phyloP scores from a whole-genome alignment of 2,113 vertebrate species.

The Rhabdomys dilectus region DNA sequence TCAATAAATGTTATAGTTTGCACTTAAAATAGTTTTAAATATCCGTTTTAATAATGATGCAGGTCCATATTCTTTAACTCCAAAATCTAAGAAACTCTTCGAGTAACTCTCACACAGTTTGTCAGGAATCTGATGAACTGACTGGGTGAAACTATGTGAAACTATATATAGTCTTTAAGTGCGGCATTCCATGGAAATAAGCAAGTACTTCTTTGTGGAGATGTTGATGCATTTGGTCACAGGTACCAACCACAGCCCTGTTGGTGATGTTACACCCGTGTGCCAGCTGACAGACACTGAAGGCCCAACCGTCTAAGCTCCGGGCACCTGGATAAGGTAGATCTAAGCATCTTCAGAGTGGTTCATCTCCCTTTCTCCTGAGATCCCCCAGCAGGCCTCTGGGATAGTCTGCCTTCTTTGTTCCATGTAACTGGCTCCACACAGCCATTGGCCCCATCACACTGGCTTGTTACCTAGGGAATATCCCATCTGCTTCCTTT shows the following conservation, averaged over 20 bases:
- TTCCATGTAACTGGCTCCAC: too few relatives aligned
- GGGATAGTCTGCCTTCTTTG: fast-evolving
- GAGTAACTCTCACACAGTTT: background rate
- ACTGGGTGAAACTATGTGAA: background rate
- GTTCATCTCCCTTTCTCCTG: background rate
- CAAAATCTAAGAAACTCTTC: background rate
- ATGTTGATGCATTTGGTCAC: background rate
- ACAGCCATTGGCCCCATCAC: fast-evolving
- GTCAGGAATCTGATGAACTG: conserved; percentile 15
- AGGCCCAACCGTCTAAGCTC: background rate
- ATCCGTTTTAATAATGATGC: background rate
- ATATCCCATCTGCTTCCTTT: background rate
- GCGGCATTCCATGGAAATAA: background rate
- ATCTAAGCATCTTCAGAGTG: background rate
- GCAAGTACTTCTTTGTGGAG: background rate
- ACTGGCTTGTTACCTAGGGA: background rate
- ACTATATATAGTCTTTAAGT: background rate
- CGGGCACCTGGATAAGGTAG: background rate
- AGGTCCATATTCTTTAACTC: background rate
- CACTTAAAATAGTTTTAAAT: background rate
- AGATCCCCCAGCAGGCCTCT: background rate
- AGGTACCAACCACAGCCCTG: background rate
- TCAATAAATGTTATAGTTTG: background rate
- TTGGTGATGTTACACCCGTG: background rate
- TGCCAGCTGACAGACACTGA: background rate